phyloP scores from a whole-genome alignment of 2,888 invertebrate species.

The Mythimna pallens region DNA sequence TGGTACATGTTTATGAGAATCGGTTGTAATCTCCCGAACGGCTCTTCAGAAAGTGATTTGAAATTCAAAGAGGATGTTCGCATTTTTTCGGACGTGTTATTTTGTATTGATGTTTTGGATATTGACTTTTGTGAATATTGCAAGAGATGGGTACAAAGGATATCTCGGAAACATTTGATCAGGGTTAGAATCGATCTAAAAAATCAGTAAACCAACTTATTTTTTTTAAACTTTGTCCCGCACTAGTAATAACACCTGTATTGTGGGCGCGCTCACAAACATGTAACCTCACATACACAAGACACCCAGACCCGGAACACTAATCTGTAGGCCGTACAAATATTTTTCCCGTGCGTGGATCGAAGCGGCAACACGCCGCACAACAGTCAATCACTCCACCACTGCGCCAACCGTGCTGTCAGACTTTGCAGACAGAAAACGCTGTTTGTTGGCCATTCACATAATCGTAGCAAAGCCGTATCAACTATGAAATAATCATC shows the following conservation, averaged over 20 bases:
- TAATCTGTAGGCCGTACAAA: too few species aligned
- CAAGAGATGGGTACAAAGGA: too few species aligned
- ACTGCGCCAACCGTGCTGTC: too few species aligned
- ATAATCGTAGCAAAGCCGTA: not conserved
- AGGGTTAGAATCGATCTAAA: too few species aligned
- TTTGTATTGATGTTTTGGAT: slow-evolving; percentile 15
- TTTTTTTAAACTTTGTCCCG: too few species aligned
- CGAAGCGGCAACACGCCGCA: too few species aligned
- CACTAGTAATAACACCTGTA: too few species aligned
- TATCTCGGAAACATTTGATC: not conserved
- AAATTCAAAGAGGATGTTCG: slow-evolving; percentile 37
- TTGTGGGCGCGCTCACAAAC: too few species aligned
- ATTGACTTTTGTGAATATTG: not conserved
- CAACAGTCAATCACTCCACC: too few species aligned
- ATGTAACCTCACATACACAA: too few species aligned
- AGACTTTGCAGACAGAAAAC: not conserved
- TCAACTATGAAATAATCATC: not conserved
- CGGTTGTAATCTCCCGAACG: slow-evolving; percentile 58
- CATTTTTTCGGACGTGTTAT: slow-evolving; percentile 24
- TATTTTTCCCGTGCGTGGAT: too few species aligned
- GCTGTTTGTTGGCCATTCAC: not conserved
- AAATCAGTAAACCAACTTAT: not conserved
- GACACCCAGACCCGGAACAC: too few species aligned
- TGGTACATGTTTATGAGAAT: slow-evolving; percentile 61
- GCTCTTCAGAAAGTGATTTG: slow-evolving; percentile 57